Percentiles rank a stretch among this genome's conserved stretches.
Conservation (phyloP, 2,888 invertebrate species). For the Dynastes grantii region DNA sequence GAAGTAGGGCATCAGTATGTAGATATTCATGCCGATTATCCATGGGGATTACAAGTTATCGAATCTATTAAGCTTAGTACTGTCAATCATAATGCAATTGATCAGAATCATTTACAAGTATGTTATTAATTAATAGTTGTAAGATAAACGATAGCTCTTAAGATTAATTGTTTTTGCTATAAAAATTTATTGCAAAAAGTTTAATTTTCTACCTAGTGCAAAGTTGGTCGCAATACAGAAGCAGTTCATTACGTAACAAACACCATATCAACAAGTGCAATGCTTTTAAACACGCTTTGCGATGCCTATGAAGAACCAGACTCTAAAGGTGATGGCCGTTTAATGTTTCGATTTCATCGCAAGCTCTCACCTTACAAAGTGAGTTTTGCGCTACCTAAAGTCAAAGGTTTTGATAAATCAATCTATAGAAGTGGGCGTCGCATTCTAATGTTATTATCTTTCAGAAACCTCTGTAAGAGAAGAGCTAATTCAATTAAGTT, state of each 20-base stretch:
- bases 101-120: conserved; percentile 60
- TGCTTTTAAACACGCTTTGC: conserved; percentile 74
- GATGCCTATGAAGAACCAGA: conserved; percentile 74
- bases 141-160: too few species aligned
- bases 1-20: conserved; percentile 71
- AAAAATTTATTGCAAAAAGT: conserved; percentile 10
- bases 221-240: conserved; percentile 66
- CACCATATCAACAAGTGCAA: conserved; percentile 71
- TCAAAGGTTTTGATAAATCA: conserved; percentile 11
- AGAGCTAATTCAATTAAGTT: conserved; percentile 73
- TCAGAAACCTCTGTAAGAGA: conserved; percentile 57
- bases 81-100: conserved; percentile 59
- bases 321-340: conserved; percentile 69
- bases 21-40: conserved; percentile 78
- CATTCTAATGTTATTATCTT: conserved; percentile 29
- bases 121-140: not conserved
- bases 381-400: conserved; percentile 74
- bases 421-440: too few species aligned
- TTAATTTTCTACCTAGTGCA: conserved; percentile 62
- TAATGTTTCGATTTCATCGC: conserved; percentile 76
- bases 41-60: conserved; percentile 76
- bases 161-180: too few species aligned
- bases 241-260: conserved; percentile 70
- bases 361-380: conserved; percentile 86
- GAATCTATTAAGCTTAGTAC: conserved; percentile 75